Evolutionary conservation across 2,113 vertebrate genomes (phyloP).

Genomic region (Catharus minimus): DNA sequence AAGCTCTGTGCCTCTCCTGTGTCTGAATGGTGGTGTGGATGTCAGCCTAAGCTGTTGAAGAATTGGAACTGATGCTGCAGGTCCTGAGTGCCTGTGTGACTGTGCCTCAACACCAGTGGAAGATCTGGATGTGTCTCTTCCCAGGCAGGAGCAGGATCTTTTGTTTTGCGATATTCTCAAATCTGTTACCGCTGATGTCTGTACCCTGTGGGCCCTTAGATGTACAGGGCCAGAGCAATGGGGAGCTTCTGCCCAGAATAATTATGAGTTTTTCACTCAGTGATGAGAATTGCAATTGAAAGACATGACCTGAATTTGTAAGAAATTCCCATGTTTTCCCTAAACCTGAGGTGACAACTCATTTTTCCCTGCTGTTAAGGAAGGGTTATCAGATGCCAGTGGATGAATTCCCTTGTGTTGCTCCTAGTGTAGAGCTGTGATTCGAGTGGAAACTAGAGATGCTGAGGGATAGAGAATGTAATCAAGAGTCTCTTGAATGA

Average conservation of each 20-base stretch:
- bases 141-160: background rate
- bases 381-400: background rate
- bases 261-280: background rate
- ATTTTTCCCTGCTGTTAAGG: background rate
- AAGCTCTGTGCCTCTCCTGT: background rate
- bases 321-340: background rate
- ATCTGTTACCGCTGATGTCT: background rate
- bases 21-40: accelerated
- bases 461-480: background rate
- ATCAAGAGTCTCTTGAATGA: background rate
- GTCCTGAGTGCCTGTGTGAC: background rate
- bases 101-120: background rate
- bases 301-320: background rate
- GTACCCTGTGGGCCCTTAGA: background rate
- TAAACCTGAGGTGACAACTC: background rate
- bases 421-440: background rate
- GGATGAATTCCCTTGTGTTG: background rate
- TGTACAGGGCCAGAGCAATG: background rate
- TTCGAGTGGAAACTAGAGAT: background rate
- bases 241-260: background rate
- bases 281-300: background rate
- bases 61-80: background rate
- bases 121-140: too few relatives aligned
- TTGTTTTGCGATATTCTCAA: background rate
- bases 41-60: background rate